A percentile compares a stretch with the other conserved stretches of the same genome.
These are phyloP conservation scores for Sepiola atlantica DNA, from an alignment of 2,888 invertebrate species.

Conservation along the genomic window DNA sequence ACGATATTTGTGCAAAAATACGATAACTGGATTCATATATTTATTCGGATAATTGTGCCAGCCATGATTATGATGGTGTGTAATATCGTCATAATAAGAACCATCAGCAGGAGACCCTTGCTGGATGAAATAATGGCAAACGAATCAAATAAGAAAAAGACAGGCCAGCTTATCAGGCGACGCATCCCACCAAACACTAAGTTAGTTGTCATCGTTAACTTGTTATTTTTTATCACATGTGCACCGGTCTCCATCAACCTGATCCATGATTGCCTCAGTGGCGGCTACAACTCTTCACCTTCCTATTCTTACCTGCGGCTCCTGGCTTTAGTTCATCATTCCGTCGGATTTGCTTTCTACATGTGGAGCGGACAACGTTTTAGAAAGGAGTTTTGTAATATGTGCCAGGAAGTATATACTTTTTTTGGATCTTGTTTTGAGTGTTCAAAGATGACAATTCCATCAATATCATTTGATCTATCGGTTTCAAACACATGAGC, in stretches of 20 bases:
- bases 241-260: not conserved
- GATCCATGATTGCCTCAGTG: not conserved
- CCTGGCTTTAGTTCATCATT: not conserved
- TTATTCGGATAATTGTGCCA: not conserved
- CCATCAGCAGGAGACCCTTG: not conserved
- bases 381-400: not conserved
- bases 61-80: not conserved
- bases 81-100: not conserved
- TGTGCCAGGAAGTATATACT: not conserved
- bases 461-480: not conserved
- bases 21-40: not conserved
- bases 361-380: not conserved
- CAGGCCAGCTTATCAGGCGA: not conserved
- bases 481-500: not conserved
- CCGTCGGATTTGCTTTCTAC: not conserved
- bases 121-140: not conserved
- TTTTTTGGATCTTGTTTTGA: not conserved
- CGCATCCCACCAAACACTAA: not conserved
- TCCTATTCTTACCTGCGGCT: not conserved
- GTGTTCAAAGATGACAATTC: not conserved
- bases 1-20: not conserved
- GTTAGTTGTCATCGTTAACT: not conserved
- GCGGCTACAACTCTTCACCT: not conserved
- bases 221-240: not conserved
- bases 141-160: not conserved